Evolutionary conservation across 2,113 vertebrate species (phyloP), one percentile per base, ranked within the genome.

Genomic region (Microcebus murinus): DNA sequence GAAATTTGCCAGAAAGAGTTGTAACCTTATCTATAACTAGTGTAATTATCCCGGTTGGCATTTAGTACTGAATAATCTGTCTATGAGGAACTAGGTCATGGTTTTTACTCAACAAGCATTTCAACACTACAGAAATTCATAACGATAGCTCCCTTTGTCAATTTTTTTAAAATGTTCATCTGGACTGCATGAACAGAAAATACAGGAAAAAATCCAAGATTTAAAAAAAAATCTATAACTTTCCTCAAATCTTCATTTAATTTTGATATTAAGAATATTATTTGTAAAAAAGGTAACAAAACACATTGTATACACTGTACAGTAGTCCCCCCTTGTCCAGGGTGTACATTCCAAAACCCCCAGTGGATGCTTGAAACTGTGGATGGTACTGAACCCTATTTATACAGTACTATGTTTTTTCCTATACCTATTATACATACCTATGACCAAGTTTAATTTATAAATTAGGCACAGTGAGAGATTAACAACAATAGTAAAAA

Each of bases 1-100:
- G 97, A 98, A 98, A 96, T 96, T 89, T 97, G 97, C 98, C 98
- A 98, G 97, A 79, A 96, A 98, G 97, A 98, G 94, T 89, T 98
- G 76, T 96, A 98, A 97, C 95, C 96, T 97, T 98, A 96, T 98
- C 97, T 98, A 77, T 94, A 98, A 97, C 95, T 91, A 87, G 89
- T 96, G 87, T 96, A 98, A 98, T 97, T 95, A 98, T 94, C 95
- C 95, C 96, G 79, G 79, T 74, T 98, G 98, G 97, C 97, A 98
- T 96, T 96, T 97, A 96, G 95, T 95, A 95, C 34, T 6, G 92
- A 1, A 86, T 34, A 89, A 97, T 94, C 96, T 5, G 87, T 97
- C 96, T 97, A 50, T 50, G 95, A 98, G 92, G 97, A 98, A 96
- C 1, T 65, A 84, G 97, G 96, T 98, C 97, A 97, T 50, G 34